phyloP scores from a whole-genome alignment of 1,140 invertebrate species.

The Oreohelix idahoensis region DNA sequence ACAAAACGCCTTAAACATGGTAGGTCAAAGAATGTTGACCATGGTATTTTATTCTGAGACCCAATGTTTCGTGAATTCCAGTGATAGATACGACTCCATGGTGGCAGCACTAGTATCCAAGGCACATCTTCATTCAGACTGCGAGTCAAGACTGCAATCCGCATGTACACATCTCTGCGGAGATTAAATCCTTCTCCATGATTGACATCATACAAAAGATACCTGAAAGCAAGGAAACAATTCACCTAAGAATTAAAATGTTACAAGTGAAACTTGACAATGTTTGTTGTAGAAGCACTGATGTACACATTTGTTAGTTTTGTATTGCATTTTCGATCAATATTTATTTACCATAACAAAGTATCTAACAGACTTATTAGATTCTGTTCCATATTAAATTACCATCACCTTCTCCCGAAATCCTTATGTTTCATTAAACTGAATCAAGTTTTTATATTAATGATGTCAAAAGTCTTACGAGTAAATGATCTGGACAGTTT shows the following conservation, averaged over 20 bases:
- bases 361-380: too few species aligned
- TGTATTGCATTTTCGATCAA: too few species aligned
- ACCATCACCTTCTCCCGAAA: too few species aligned
- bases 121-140: conserved; percentile 76
- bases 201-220: conserved; percentile 93
- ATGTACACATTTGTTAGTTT: too few species aligned
- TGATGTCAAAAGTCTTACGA: too few species aligned
- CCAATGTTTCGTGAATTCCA: conserved; percentile 82
- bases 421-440: too few species aligned
- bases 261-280: background rate
- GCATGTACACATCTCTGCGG: conserved; percentile 93
- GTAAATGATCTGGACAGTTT: too few species aligned
- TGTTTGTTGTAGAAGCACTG: too few species aligned
- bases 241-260: background rate
- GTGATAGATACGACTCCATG: conserved; percentile 91
- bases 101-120: conserved; percentile 83
- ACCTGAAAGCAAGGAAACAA: conserved; percentile 46
- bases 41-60: conserved; percentile 78
- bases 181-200: conserved; percentile 97
- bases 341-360: too few species aligned
- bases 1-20: conserved; percentile 84
- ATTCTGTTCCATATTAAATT: too few species aligned
- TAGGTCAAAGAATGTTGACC: conserved; percentile 91
- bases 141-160: conserved; percentile 87
- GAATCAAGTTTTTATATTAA: too few species aligned